Evolutionary conservation across 1,140 invertebrate species (phyloP), one percentile per base, ranked within the genome.

Genomic region (Halyomorpha halys): DNA sequence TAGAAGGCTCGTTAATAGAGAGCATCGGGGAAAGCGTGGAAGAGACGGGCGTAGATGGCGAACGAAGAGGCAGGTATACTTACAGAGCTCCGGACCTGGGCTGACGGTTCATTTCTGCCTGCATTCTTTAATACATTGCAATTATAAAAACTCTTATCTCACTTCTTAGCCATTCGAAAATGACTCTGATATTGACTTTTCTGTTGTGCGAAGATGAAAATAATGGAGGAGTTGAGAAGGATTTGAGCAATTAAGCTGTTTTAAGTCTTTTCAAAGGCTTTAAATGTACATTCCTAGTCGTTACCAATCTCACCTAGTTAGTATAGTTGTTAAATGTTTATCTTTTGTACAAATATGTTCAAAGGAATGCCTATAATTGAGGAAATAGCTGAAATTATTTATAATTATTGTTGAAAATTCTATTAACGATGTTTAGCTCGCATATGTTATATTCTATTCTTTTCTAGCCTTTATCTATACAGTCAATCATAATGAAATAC

Each of bases 1-100:
- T 84, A 51, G 84, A 83, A 64, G 83, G 86, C 64, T 83, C 82
- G 0, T 45, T 70, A 23, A 66, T 67, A 11, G 68, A 69, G 27
- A 67, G 69, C 44, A 66, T 66, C 9, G 68, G 66, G 6, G 66
- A 70, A 61, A 62, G 63, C 13, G 66, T 51, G 2, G 69, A 69
- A 27, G 70, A 69, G 64, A 64, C 61, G 21, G 68, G 67, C 27
- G 69, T 67, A 64, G 69, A 63, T 23, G 19, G 18, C 3, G 53
- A 56, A 21, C 47, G 65, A 39, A 64, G 49, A 19, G 65, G 45
- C 8, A 72, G 71, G 71, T 72, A 72, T 59, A 72, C 69, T 68
- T 71, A 72, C 53, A n/a, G 59, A 34, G 16, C 27, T 44, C 64
- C 64, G 1, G 64, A 65, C 47, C 14, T 65, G 34, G 64, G 64